These are phyloP conservation scores for Blomia tropicalis DNA, from an alignment of 2,888 invertebrate species.

Conservation along the genomic window DNA sequence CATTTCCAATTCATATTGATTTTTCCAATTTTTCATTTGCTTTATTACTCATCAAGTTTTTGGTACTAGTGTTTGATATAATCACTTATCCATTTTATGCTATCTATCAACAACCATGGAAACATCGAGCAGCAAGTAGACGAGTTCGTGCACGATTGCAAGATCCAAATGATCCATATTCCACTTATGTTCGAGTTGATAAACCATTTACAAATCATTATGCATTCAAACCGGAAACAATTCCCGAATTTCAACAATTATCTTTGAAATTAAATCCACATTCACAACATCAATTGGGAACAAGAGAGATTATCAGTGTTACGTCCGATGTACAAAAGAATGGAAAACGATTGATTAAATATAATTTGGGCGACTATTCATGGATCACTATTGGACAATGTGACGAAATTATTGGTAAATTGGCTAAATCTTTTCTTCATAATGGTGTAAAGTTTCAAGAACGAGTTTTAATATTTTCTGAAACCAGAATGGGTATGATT, in stretches of 20 bases:
- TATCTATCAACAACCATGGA: constrained; percentile 71
- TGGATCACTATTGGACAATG: constrained; percentile 72
- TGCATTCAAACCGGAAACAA: constrained; percentile 31
- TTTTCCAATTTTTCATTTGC: constrained; percentile 5
- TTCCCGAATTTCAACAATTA: constrained; percentile 54
- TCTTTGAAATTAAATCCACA: constrained; percentile 53
- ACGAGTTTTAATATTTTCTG: constrained; percentile 83
- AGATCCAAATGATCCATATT: constrained; percentile 25
- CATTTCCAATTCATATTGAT: constrained; percentile 7
- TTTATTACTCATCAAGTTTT: constrained; percentile 31
- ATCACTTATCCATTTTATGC: constrained; percentile 78
- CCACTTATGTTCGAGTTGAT: constrained; percentile 25
- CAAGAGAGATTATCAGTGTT: constrained; percentile 71
- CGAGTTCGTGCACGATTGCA: constrained; percentile 16
- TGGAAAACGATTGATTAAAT: constrained; percentile 89
- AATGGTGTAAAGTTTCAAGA: constrained; percentile 54
- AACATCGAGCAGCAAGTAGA: constrained; percentile 31
- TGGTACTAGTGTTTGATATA: constrained; percentile 62
- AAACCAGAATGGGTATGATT: constrained; percentile 56
- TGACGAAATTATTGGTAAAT: constrained; percentile 52
- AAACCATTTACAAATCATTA: constrained; percentile 13
- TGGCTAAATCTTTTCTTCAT: constrained; percentile 68
- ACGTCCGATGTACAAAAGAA: constrained; percentile 86
- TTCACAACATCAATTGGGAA: constrained; percentile 63
- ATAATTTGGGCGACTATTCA: constrained; percentile 76